Conservation (phyloP, 2,888 invertebrate genomes). For the Heliconius hortense region DNA sequence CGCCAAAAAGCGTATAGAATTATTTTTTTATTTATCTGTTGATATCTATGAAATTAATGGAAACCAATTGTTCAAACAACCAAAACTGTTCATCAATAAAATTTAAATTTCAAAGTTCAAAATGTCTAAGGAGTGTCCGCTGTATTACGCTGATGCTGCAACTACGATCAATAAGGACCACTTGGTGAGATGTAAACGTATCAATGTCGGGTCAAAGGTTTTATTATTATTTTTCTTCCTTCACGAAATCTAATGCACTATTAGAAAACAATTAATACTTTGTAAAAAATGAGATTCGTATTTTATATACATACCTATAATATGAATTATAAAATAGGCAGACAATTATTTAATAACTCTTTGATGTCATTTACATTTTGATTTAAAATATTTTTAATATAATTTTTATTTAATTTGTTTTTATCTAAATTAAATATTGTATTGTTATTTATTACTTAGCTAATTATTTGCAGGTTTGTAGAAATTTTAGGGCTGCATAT, state of each 20-base stretch:
- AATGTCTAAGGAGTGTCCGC: constrained; percentile 24
- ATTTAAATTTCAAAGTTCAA: background rate
- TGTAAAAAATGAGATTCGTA: background rate
- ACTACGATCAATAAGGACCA: constrained; percentile 47
- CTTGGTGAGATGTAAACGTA: constrained; percentile 35
- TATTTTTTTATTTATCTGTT: background rate
- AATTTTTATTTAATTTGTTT: background rate
- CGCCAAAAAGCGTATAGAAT: background rate
- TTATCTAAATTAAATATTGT: background rate
- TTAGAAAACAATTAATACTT: background rate
- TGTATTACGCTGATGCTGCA: constrained; percentile 45
- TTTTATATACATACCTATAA: background rate
- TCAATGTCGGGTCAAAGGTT: background rate
- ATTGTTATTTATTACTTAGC: background rate
- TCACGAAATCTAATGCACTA: background rate
- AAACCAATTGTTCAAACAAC: background rate
- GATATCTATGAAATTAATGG: background rate
- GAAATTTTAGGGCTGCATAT: background rate
- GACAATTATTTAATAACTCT: background rate
- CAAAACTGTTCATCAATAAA: background rate
- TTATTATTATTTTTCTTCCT: background rate
- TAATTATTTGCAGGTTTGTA: background rate
- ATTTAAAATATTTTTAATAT: background rate
- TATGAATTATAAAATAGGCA: background rate
- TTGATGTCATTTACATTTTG: background rate